Base-by-base conservation (phyloP, 2,113 vertebrate genomes). In the Eublepharis macularius region DNA sequence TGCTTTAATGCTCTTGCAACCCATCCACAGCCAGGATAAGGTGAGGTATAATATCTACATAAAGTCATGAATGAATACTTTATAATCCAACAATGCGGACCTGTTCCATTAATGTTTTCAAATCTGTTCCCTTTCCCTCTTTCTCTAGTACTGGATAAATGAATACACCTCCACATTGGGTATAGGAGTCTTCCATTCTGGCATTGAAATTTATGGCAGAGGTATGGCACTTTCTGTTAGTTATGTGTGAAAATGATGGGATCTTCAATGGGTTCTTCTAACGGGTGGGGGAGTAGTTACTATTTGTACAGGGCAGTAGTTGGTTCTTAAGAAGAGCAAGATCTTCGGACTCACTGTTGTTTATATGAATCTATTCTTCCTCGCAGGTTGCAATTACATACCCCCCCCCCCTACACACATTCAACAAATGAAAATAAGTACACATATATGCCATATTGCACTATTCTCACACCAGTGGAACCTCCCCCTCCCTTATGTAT, bases 101-200 rank as follows among this genome's bases (percentile, higher is more conserved):
- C 29, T 89, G 73, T 84, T 88, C 82, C 45, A 87, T 77, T 94
- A 87, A 91, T 90, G 47, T 72, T 92, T 89, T 84, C 82, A 82
- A 88, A 81, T 92, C 43, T 92, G 83, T 82, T 24, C 93, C 70
- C 92, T 21, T 60, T 72, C 92, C 26, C 65, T 80, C 68, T 89
- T 88, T 83, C 91, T 92, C 76, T 95, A 99, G 98, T 99, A 99
- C 93, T 99, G 98, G 98, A 99, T 99, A 92, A 99, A 99, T 43
- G 98, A 99, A 93, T 99, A 99, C 96, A 99, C 98, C 2, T 98
- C 98, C 91, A 99, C 97, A 90, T 95, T 99, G 96, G 98, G 98
- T 54, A 98, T 99, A 90, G 98, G 98, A 91, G 98, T 99, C 93
- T 99, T 98, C 95, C 98, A 98, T 95, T 98, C 98, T 93, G 98